phyloP scores from a whole-genome alignment of 2,888 invertebrate genomes.

The Conus canariensis region DNA sequence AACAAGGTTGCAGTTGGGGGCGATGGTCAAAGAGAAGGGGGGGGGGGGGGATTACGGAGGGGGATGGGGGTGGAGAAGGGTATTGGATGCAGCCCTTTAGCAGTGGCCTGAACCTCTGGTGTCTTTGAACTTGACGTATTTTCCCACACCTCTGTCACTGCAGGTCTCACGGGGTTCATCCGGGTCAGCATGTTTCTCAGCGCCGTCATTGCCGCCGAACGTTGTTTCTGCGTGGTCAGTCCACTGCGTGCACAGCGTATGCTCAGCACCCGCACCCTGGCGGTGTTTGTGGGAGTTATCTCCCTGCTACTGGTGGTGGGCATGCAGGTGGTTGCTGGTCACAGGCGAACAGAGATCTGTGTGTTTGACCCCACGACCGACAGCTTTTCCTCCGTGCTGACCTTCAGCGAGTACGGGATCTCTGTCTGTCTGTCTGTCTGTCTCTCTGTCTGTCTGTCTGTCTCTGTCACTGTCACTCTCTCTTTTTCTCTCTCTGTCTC shows the following conservation, averaged over 20 bases:
- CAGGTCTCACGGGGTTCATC: background rate
- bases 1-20: too few species aligned
- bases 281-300: background rate
- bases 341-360: slow-evolving; percentile 2
- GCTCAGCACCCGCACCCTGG: slow-evolving; percentile 13
- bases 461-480: too few species aligned
- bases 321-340: slow-evolving; percentile 24
- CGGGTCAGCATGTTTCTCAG: slow-evolving; percentile 26
- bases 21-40: too few species aligned
- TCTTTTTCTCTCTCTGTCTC: too few species aligned
- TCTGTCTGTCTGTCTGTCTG: background rate
- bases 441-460: background rate
- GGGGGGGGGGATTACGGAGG: too few species aligned
- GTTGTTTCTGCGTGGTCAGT: slow-evolving; percentile 38
- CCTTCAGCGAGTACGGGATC: too few species aligned
- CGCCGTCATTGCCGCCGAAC: slow-evolving; percentile 14
- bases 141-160: too few species aligned
- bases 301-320: background rate
- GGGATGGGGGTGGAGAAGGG: too few species aligned
- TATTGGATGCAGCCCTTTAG: too few species aligned
- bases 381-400: too few species aligned
- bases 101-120: too few species aligned
- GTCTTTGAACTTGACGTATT: too few species aligned
- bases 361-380: slow-evolving; percentile 14
- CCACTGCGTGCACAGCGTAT: slow-evolving; percentile 18